Conservation (phyloP, 2,113 vertebrate species). For the Tauraco erythrolophus region DNA sequence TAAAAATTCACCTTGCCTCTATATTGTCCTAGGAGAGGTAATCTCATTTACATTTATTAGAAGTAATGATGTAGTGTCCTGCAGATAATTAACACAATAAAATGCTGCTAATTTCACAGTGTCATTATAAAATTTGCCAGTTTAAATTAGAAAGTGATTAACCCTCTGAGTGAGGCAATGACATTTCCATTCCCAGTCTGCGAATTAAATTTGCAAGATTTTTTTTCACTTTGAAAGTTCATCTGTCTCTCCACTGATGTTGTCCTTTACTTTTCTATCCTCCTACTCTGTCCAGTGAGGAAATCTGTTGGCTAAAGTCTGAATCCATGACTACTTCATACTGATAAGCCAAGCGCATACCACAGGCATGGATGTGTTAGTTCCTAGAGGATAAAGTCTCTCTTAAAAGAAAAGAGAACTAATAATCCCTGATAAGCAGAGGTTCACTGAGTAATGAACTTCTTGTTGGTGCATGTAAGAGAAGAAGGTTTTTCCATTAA, state of each 20-base stretch:
- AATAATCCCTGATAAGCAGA: conserved; percentile 44
- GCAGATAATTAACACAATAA: conserved; percentile 88
- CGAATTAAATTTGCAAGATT: conserved; percentile 84
- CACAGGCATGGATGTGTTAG: not conserved
- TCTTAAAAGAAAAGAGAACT: conserved; percentile 17
- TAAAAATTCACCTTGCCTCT: conserved; percentile 85
- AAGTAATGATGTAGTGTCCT: conserved; percentile 86
- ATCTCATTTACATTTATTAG: conserved; percentile 85
- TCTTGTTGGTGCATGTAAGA: conserved; percentile 49
- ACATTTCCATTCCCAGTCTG: conserved; percentile 83
- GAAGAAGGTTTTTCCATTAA: conserved; percentile 65
- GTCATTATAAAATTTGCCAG: conserved; percentile 86
- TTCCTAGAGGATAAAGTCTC: conserved; percentile 8
- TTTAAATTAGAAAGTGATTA: conserved; percentile 86
- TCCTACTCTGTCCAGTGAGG: not conserved
- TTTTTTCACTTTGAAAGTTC: conserved; percentile 72
- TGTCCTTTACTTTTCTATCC: not conserved
- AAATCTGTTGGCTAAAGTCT: not conserved
- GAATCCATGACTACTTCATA: conserved; percentile 3
- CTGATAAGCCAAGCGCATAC: not conserved
- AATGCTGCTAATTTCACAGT: conserved; percentile 91
- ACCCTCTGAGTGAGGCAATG: conserved; percentile 83
- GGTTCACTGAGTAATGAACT: conserved; percentile 68
- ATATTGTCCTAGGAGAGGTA: conserved; percentile 80
- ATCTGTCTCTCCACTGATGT: conserved; percentile 2